Conservation (phyloP, 1,140 invertebrate species). For the Paraescarpia echinospica region DNA sequence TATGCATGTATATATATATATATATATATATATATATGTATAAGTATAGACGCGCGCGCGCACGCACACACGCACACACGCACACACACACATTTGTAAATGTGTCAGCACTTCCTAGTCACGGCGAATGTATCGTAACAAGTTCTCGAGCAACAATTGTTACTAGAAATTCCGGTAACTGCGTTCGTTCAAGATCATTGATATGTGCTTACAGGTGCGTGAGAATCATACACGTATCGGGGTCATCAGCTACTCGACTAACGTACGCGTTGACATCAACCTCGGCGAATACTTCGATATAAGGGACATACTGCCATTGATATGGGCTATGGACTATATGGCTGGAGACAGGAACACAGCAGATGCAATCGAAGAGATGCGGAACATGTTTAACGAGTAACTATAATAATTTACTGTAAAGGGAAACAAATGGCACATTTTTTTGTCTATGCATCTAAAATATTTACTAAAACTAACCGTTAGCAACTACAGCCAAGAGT, state of each 20-base stretch:
- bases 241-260: background rate
- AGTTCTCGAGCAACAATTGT: background rate
- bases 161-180: too few species aligned
- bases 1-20: too few species aligned
- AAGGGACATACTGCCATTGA: background rate
- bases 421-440: too few species aligned
- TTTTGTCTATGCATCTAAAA: too few species aligned
- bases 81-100: background rate
- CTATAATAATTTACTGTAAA: background rate
- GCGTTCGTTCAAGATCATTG: background rate
- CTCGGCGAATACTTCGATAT: background rate
- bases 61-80: too few species aligned
- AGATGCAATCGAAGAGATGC: background rate
- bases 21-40: too few species aligned
- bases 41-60: too few species aligned
- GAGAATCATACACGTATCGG: background rate
- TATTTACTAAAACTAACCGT: too few species aligned
- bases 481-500: too few species aligned
- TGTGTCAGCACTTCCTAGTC: background rate
- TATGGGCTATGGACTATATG: background rate
- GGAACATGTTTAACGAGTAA: background rate
- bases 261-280: background rate
- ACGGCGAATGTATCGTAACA: background rate
- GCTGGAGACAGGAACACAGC: background rate
- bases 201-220: background rate